Evolutionary conservation across 2,888 invertebrate genomes (phyloP).

Genomic region (Gonocerus acuteangulatus): DNA sequence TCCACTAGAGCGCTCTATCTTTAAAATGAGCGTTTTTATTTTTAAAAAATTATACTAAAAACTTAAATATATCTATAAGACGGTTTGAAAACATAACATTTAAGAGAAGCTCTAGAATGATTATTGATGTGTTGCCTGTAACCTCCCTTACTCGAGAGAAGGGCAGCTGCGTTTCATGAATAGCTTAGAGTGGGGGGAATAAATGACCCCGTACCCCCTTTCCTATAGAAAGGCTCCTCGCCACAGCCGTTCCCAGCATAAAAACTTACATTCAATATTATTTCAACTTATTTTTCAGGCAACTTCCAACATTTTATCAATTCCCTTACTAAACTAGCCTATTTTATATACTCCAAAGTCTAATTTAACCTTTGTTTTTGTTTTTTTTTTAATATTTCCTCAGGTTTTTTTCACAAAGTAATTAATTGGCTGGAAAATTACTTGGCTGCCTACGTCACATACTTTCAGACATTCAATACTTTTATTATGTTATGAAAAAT

Average conservation of each 20-base stretch:
- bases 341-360: too few species aligned
- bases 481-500: neutral
- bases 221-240: slow-evolving; percentile 27
- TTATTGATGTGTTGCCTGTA: slow-evolving; percentile 25
- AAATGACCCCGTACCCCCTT: slow-evolving; percentile 35
- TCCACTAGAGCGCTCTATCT: slow-evolving; percentile 33
- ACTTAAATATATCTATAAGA: neutral
- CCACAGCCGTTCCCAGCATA: slow-evolving; percentile 16
- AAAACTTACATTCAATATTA: slow-evolving; percentile 12
- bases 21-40: slow-evolving; percentile 21
- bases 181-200: slow-evolving; percentile 32
- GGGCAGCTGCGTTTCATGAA: slow-evolving; percentile 35
- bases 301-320: neutral
- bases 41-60: slow-evolving; percentile 17
- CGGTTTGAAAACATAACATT: slow-evolving; percentile 11
- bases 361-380: too few species aligned
- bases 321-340: too few species aligned
- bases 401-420: neutral
- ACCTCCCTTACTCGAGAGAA: slow-evolving; percentile 27
- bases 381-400: too few species aligned
- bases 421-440: neutral
- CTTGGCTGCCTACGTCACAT: neutral
- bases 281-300: slow-evolving; percentile 13
- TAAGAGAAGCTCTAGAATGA: slow-evolving; percentile 12
- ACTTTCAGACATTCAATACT: neutral